Conservation (phyloP, 1,140 invertebrate genomes). For the Zaprionus kolodkinae region DNA sequence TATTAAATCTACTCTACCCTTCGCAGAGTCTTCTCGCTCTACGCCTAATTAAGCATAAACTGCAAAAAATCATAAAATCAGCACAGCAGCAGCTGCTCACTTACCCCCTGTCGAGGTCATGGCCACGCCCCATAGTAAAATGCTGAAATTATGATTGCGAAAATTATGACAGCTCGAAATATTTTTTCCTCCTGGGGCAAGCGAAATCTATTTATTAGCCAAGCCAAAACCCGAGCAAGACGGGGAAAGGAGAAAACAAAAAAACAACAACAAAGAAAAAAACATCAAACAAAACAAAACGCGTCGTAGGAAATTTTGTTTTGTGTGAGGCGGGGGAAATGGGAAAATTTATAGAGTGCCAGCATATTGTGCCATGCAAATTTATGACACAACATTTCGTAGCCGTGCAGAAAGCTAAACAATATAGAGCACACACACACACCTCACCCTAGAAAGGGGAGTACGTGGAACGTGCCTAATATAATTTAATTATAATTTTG, state of each 20-base stretch:
- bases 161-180: constrained; percentile 69
- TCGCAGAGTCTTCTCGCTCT: not conserved
- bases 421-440: constrained; percentile 43
- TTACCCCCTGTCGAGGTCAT: constrained; percentile 56
- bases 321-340: not conserved
- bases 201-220: constrained; percentile 41
- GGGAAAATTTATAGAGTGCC: constrained; percentile 54
- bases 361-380: constrained; percentile 72
- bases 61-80: constrained; percentile 28
- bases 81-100: constrained; percentile 66
- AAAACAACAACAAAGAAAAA: constrained; percentile 14
- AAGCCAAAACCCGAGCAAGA: constrained; percentile 4
- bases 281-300: constrained; percentile 32
- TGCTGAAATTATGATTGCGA: constrained; percentile 72
- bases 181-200: constrained; percentile 1
- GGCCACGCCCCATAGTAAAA: constrained; percentile 66
- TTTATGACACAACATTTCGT: constrained; percentile 77
- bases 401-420: constrained; percentile 71
- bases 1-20: not conserved
- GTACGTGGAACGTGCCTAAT: constrained; percentile 68
- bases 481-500: constrained; percentile 81
- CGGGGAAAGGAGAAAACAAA: constrained; percentile 9
- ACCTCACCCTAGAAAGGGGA: constrained; percentile 13
- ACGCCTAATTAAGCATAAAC: constrained; percentile 36
- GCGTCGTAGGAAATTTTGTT: constrained; percentile 31